Conservation (phyloP, 1,140 invertebrate species). For the Brachionus manjavacas region DNA sequence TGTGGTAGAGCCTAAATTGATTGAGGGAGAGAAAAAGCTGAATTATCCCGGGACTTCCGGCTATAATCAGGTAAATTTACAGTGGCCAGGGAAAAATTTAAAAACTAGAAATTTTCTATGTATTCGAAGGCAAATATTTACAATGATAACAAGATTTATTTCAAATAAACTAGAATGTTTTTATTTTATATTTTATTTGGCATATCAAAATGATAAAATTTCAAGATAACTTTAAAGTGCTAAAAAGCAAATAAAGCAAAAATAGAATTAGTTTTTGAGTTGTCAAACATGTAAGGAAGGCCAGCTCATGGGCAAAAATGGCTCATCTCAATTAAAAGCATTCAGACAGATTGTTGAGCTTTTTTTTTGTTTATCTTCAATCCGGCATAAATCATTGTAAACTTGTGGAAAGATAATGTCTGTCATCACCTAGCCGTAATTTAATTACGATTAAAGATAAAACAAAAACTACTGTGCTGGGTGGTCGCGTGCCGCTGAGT, state of each 20-base stretch:
- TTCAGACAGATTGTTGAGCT: neutral
- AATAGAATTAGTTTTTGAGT: neutral
- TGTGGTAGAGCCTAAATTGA: neutral
- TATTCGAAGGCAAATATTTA: conserved; percentile 17
- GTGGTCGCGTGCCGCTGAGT: conserved; percentile 37
- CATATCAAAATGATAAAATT: conserved; percentile 20
- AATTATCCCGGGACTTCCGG: neutral
- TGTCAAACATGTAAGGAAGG: neutral
- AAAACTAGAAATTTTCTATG: neutral
- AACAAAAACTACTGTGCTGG: neutral
- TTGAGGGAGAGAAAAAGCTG: neutral
- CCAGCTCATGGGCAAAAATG: neutral
- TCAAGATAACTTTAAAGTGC: conserved; percentile 31
- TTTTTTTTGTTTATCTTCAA: neutral
- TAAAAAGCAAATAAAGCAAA: conserved; percentile 22
- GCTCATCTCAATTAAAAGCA: neutral
- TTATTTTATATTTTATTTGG: neutral
- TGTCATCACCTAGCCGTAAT: conserved; percentile 18
- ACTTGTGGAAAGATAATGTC: neutral
- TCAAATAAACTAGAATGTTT: neutral
- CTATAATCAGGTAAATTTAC: conserved; percentile 18
- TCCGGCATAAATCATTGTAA: conserved; percentile 13
- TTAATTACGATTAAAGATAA: conserved; percentile 32
- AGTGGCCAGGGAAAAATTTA: neutral
- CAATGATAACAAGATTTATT: conserved; percentile 18